A percentile compares a stretch with the other conserved stretches of the same genome.
These are phyloP conservation scores for Cotesia typhae DNA, from an alignment of 1,140 invertebrate genomes.

Conservation along the genomic window DNA sequence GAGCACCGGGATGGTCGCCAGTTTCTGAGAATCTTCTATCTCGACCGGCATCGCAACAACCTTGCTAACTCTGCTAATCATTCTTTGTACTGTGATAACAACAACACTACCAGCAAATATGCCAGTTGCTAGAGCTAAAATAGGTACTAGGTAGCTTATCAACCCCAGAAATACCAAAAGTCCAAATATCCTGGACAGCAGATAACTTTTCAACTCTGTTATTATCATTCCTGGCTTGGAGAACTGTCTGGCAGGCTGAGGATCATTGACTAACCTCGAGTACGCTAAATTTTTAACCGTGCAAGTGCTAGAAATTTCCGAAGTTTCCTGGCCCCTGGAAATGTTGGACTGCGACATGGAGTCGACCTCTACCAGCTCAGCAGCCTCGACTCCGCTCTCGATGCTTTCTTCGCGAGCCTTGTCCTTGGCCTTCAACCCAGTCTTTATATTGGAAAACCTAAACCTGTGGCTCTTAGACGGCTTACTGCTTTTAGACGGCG, in stretches of 20 bases:
- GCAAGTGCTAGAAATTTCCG: conserved; percentile 12
- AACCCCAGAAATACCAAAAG: conserved; percentile 43
- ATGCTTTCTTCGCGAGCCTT: conserved; percentile 61
- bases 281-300: conserved; percentile 11
- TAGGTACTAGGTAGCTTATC: conserved; percentile 51
- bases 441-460: conserved; percentile 56
- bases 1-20: conserved; percentile 46
- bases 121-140: conserved; percentile 53
- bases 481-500: conserved; percentile 39
- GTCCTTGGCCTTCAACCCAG: conserved; percentile 57
- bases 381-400: conserved; percentile 68
- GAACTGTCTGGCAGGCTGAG: conserved; percentile 1
- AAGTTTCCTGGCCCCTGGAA: conserved; percentile 9
- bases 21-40: background rate
- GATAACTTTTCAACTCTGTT: conserved; percentile 45
- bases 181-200: conserved; percentile 41
- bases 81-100: conserved; percentile 46
- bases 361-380: conserved; percentile 58
- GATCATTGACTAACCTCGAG: background rate
- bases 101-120: conserved; percentile 51
- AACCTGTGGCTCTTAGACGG: conserved; percentile 49
- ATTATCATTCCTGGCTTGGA: conserved; percentile 35
- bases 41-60: conserved; percentile 50
- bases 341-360: background rate
- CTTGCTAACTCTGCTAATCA: conserved; percentile 42